phyloP scores from a whole-genome alignment of 2,113 vertebrate species.

The Albula goreensis region DNA sequence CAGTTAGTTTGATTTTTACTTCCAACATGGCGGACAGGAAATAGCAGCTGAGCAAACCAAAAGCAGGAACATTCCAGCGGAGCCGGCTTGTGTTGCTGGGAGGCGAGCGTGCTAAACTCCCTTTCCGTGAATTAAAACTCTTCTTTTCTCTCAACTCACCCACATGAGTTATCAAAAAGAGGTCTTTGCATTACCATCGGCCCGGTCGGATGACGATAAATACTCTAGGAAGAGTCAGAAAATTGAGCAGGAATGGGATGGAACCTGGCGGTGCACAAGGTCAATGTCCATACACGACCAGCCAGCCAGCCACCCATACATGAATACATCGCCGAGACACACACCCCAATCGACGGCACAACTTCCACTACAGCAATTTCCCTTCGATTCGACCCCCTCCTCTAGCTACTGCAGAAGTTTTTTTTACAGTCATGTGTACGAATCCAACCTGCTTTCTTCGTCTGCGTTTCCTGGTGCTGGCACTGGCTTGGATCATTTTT shows the following conservation, averaged over 20 bases:
- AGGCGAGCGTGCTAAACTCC: constrained; percentile 25
- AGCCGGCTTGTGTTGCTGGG: constrained; percentile 49
- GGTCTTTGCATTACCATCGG: no score
- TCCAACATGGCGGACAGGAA: constrained; percentile 58
- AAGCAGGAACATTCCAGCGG: constrained; percentile 45
- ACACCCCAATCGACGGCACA: background rate
- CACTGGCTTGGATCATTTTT: constrained; percentile 49
- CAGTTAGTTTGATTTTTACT: background rate
- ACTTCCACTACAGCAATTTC: background rate
- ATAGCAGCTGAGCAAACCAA: constrained; percentile 34
- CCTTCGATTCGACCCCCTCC: background rate
- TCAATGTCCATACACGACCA: constrained; percentile 44
- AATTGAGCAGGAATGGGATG: constrained; percentile 18
- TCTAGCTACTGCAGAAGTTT: background rate
- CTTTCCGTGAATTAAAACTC: background rate
- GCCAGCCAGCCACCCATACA: background rate
- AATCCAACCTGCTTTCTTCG: constrained; percentile 56
- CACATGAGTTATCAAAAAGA: background rate
- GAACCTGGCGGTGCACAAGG: constrained; percentile 52
- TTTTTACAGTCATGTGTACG: background rate
- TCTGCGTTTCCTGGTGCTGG: constrained; percentile 57
- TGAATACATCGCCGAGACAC: background rate
- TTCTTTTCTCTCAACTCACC: background rate
- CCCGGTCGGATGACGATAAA: background rate
- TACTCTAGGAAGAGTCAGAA: background rate